Conservation (phyloP, 1,140 invertebrate species). For the Zaprionus inermis region DNA sequence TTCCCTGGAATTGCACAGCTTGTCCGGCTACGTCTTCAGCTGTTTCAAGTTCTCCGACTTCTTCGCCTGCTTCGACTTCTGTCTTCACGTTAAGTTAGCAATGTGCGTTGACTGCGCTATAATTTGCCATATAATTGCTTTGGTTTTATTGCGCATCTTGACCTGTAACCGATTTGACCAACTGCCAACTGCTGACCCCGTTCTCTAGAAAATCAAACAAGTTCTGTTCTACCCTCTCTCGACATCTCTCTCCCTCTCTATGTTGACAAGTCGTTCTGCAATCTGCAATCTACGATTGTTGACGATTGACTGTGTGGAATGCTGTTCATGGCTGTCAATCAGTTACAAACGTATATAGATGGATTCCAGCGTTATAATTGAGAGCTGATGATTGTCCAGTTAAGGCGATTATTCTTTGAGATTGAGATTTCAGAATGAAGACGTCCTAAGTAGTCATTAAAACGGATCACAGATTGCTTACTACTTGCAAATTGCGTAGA, state of each 20-base stretch:
- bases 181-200: slow-evolving; percentile 42
- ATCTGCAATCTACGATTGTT: slow-evolving; percentile 40
- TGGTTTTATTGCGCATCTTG: slow-evolving; percentile 35
- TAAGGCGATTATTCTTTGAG: slow-evolving; percentile 21
- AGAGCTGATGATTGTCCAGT: slow-evolving; percentile 28
- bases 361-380: slow-evolving; percentile 41
- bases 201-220: slow-evolving; percentile 36
- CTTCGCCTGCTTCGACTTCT: slow-evolving; percentile 5
- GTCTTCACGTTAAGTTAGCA: background rate
- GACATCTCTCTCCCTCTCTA: background rate
- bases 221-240: slow-evolving; percentile 22
- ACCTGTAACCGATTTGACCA: slow-evolving; percentile 54
- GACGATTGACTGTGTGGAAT: slow-evolving; percentile 50
- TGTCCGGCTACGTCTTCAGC: background rate
- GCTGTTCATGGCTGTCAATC: slow-evolving; percentile 18
- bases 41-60: slow-evolving; percentile 11
- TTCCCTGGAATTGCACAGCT: slow-evolving; percentile 63
- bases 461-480: slow-evolving; percentile 7
- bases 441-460: slow-evolving; percentile 24
- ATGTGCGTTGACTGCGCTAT: slow-evolving; percentile 17
- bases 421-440: slow-evolving; percentile 36
- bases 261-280: slow-evolving; percentile 31
- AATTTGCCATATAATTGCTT: slow-evolving; percentile 33
- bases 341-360: background rate
- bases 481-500: slow-evolving; percentile 6